Evolutionary conservation across 2,888 invertebrate species (phyloP).

Genomic region (Dromius quadrimaculatus): DNA sequence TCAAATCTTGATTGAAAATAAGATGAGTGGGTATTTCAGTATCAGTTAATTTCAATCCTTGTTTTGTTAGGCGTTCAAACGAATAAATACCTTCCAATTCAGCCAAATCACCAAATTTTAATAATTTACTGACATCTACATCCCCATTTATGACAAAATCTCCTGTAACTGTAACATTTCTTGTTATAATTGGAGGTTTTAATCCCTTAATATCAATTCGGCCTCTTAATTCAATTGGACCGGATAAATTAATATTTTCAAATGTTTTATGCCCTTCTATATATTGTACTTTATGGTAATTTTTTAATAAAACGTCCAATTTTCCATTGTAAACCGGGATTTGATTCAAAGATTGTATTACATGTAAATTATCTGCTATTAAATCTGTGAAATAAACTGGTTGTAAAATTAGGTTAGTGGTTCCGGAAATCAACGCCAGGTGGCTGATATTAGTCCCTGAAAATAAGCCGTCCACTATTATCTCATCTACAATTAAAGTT

Average conservation of each 20-base stretch:
- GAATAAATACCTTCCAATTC: conserved; percentile 58
- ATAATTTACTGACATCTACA: conserved; percentile 65
- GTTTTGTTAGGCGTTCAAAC: conserved; percentile 60
- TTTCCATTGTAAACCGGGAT: conserved; percentile 65
- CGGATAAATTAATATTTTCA: conserved; percentile 65
- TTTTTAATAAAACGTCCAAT: conserved; percentile 66
- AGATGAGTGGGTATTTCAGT: conserved; percentile 62
- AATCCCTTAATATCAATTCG: conserved; percentile 66
- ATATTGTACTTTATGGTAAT: conserved; percentile 64
- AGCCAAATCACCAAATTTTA: conserved; percentile 63
- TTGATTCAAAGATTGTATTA: conserved; percentile 67
- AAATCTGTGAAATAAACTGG: conserved; percentile 66
- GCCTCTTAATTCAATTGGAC: conserved; percentile 66
- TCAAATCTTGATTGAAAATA: conserved; percentile 61
- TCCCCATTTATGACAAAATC: conserved; percentile 66
- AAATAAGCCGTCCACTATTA: conserved; percentile 57
- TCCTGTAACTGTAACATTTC: conserved; percentile 65
- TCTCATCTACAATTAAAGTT: conserved; percentile 61
- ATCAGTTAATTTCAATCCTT: conserved; percentile 63
- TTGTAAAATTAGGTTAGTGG: conserved; percentile 65
- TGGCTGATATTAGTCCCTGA: conserved; percentile 58
- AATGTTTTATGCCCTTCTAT: conserved; percentile 67
- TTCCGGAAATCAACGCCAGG: conserved; percentile 64
- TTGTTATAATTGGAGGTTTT: conserved; percentile 66
- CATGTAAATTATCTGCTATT: conserved; percentile 63